These are phyloP conservation scores for Drosophila kanekoi DNA, from an alignment of 2,888 invertebrate genomes.

Conservation along the genomic window DNA sequence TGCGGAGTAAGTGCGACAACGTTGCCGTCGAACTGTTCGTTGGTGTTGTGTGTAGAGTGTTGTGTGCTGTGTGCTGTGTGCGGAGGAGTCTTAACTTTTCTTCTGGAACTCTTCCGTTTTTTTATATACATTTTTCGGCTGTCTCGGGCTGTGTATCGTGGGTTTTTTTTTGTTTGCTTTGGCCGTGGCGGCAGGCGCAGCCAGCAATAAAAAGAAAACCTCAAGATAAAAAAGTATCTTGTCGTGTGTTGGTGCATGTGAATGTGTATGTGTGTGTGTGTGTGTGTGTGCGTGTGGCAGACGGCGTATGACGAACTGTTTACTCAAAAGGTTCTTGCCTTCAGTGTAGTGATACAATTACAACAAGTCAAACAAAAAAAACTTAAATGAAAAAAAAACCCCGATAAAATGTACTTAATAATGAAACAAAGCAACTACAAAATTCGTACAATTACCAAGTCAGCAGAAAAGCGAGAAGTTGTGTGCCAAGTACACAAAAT, in stretches of 20 bases:
- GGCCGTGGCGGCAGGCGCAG: slow-evolving; percentile 17
- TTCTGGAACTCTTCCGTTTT: slow-evolving; percentile 52
- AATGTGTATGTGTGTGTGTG: slow-evolving; percentile 11
- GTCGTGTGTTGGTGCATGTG: slow-evolving; percentile 23
- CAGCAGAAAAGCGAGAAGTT: slow-evolving; percentile 61
- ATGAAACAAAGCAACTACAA: slow-evolving; percentile 42
- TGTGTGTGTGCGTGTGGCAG: slow-evolving; percentile 35
- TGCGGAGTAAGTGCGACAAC: slow-evolving; percentile 52
- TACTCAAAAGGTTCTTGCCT: slow-evolving; percentile 77
- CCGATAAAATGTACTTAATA: slow-evolving; percentile 43
- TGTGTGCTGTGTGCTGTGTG: slow-evolving; percentile 21
- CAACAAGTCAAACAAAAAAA: slow-evolving; percentile 49
- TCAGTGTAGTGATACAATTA: slow-evolving; percentile 72
- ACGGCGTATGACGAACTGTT: slow-evolving; percentile 53
- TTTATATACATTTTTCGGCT: slow-evolving; percentile 35
- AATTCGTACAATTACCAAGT: slow-evolving; percentile 47
- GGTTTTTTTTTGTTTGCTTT: slow-evolving; percentile 27
- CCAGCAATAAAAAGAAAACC: slow-evolving; percentile 56
- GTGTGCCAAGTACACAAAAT: slow-evolving; percentile 44
- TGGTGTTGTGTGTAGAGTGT: slow-evolving; percentile 5
- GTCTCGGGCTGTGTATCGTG: slow-evolving; percentile 13
- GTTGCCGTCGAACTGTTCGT: slow-evolving; percentile 11
- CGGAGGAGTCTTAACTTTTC: slow-evolving; percentile 67
- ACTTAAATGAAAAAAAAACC: slow-evolving; percentile 35
- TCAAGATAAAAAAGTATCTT: slow-evolving; percentile 72